phyloP scores from a whole-genome alignment of 2,888 invertebrate genomes.

The Pheosia gnoma region DNA sequence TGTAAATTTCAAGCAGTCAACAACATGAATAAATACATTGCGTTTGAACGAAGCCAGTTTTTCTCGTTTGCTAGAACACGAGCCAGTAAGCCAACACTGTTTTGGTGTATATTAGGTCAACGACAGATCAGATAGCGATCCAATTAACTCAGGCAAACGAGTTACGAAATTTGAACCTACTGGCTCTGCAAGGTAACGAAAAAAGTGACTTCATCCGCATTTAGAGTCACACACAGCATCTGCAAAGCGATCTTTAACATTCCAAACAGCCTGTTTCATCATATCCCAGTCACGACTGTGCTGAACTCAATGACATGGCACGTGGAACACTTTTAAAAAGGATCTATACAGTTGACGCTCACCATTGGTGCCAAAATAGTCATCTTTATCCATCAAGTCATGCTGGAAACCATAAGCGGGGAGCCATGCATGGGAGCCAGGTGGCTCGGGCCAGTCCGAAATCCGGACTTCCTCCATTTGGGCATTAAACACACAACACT shows the following conservation, averaged over 20 bases:
- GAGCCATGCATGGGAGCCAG: conserved; percentile 90
- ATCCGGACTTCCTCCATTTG: conserved; percentile 86
- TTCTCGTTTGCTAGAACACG: conserved; percentile 18
- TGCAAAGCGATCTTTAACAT: conserved; percentile 44
- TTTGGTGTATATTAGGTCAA: conserved; percentile 32
- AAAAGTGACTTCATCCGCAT: conserved; percentile 34
- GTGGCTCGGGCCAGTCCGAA: conserved; percentile 87
- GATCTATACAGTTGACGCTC: conserved; percentile 62
- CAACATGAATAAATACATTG: conserved; percentile 26
- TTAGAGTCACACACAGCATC: conserved; percentile 44
- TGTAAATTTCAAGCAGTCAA: conserved; percentile 36
- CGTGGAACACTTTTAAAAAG: conserved; percentile 39
- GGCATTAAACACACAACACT: conserved; percentile 75
- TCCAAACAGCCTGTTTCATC: conserved; percentile 45
- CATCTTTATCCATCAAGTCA: conserved; percentile 86
- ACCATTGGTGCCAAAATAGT: conserved; percentile 87
- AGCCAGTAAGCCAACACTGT: conserved; percentile 19
- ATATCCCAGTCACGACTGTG: conserved; percentile 47
- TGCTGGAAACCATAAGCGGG: conserved; percentile 91
- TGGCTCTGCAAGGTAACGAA: conserved; percentile 19
- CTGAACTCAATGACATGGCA: conserved; percentile 45
- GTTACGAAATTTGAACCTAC: conserved; percentile 25
- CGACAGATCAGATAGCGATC: conserved; percentile 33
- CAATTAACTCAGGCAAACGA: conserved; percentile 34
- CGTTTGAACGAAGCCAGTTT: conserved; percentile 35